A percentile compares a stretch with the other conserved stretches of the same genome.
Conservation (phyloP, 2,888 invertebrate species). For the Philopedon plagiatum region DNA sequence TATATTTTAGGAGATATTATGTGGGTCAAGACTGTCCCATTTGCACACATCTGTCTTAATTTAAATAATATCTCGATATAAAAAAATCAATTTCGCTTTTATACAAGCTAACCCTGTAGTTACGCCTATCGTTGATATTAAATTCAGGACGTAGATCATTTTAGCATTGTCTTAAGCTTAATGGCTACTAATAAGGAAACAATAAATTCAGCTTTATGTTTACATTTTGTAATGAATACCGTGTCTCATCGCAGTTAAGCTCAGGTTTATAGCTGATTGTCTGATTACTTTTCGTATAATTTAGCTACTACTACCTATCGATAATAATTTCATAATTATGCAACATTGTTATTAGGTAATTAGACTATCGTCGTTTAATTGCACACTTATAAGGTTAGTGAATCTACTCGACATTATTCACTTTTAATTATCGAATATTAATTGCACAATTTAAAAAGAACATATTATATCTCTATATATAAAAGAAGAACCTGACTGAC, state of each 20-base stretch:
- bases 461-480: too few species aligned
- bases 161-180: constrained; percentile 34
- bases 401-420: too few species aligned
- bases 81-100: too few species aligned
- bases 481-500: too few species aligned
- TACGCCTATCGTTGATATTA: not conserved
- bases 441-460: too few species aligned
- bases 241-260: constrained; percentile 42
- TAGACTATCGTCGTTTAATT: not conserved
- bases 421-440: too few species aligned
- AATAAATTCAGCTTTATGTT: constrained; percentile 37
- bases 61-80: too few species aligned
- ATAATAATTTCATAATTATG: constrained; percentile 27
- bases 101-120: too few species aligned
- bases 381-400: not conserved
- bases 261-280: constrained; percentile 38
- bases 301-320: constrained; percentile 14
- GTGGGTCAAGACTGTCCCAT: too few species aligned
- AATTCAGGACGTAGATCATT: constrained; percentile 33
- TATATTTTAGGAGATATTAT: too few species aligned
- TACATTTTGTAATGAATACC: constrained; percentile 43
- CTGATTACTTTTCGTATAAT: constrained; percentile 42
- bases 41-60: too few species aligned
- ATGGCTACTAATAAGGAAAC: constrained; percentile 37
- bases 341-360: constrained; percentile 25